Evolutionary conservation across 2,113 vertebrate species (phyloP), one percentile per base, ranked within the genome.

Genomic region (Mandrillus leucophaeus): DNA sequence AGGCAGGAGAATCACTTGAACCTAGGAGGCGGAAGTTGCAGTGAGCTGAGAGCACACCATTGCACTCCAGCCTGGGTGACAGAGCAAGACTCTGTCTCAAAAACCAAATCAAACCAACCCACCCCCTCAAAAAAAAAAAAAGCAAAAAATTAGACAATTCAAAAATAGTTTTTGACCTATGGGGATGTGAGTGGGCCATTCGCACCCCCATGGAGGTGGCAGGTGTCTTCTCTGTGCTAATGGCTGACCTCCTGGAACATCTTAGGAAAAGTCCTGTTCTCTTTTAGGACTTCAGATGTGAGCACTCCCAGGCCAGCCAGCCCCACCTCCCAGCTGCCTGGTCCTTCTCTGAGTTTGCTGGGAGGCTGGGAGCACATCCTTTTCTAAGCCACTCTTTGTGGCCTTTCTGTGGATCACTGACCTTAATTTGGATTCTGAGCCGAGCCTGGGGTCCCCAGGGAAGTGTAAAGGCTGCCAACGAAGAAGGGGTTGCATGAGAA

Each of bases 161-260:
- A 89, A 70, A 96, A 92, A 55, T 45, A 86, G 35, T 45, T 79
- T 95, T 89, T 81, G 94, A 75, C 85, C 55, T 72, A 66, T 50
- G 27, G 43, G 35, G 70, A 57, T 45, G 27, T 75, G n/a, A 88
- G 35, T 55, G 59, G 61, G 61, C 52, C 9, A 59, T 8, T 79
- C 7, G 1, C 25, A 3, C 11, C 38, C 38, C 30, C 4, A 5
- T 30, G 55, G 57, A 68, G 48, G 75, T n/a, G 55, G 45, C 38
- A 17, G 43, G n/a, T n/a, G 32, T 50, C 89, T 86, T 91, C 30
- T 66, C n/a, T 66, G 38, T 66, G 85, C 64, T 61, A 38, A 30
- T 35, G 20, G 50, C 25, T 17, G 75, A 9, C 23, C 20, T 66
- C 76, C 40, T 30, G 57, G 66, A 50, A 59, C 72, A 16, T 35